Percentiles rank a stretch among this genome's conserved stretches.
Conservation (phyloP, 1,140 invertebrate genomes). For the Scaptomyza hsui region DNA sequence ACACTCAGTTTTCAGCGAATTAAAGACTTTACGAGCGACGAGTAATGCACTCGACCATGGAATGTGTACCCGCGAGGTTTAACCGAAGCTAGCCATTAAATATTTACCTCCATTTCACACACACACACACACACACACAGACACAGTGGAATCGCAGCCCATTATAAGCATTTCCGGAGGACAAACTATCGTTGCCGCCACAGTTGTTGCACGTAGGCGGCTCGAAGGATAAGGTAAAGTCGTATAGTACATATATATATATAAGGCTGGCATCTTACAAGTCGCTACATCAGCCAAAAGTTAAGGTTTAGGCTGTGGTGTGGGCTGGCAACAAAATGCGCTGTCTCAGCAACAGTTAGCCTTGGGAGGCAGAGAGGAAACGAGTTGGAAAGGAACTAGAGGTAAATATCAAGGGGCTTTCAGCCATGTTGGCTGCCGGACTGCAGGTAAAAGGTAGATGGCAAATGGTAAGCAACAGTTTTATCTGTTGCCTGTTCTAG, state of each 20-base stretch:
- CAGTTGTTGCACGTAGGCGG: slow-evolving; percentile 30
- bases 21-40: slow-evolving; percentile 41
- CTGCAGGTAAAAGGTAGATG: background rate
- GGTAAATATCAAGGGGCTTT: slow-evolving; percentile 23
- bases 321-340: slow-evolving; percentile 35
- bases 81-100: slow-evolving; percentile 28
- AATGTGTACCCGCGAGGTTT: background rate
- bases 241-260: slow-evolving; percentile 3
- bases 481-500: slow-evolving; percentile 32
- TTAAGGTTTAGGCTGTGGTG: slow-evolving; percentile 4
- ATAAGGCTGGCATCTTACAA: slow-evolving; percentile 22
- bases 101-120: slow-evolving; percentile 46
- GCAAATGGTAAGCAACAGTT: slow-evolving; percentile 8
- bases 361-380: background rate
- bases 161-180: slow-evolving; percentile 37
- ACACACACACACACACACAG: background rate
- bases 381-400: background rate
- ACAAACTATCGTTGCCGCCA: slow-evolving; percentile 8
- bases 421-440: slow-evolving; percentile 3
- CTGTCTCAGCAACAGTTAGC: slow-evolving; percentile 48
- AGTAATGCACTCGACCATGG: slow-evolving; percentile 20
- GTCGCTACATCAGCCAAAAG: slow-evolving; percentile 42
- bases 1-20: slow-evolving; percentile 13
- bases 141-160: slow-evolving; percentile 18
- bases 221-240: background rate